phyloP scores from a whole-genome alignment of 2,888 invertebrate genomes.

The Thymelicus lineola region DNA sequence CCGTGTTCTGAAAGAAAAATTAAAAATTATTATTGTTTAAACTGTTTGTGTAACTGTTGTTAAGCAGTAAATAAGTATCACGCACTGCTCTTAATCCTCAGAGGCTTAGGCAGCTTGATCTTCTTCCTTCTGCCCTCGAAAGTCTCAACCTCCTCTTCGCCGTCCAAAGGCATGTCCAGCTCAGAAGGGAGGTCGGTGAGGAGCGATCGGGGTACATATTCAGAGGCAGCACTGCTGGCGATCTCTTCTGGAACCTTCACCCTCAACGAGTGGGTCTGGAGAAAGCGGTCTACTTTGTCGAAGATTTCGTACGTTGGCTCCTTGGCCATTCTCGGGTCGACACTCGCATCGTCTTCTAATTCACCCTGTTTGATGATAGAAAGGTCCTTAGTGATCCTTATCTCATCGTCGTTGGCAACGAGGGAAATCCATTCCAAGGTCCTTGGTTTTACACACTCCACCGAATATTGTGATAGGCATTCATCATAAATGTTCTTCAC shows the following conservation, averaged over 20 bases:
- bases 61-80: constrained; percentile 37
- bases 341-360: constrained; percentile 66
- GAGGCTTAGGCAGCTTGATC: constrained; percentile 80
- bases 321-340: constrained; percentile 80
- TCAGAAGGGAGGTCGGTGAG: constrained; percentile 87
- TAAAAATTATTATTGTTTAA: constrained; percentile 17
- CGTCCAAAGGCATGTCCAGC: constrained; percentile 89
- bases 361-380: constrained; percentile 87
- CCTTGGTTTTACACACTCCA: constrained; percentile 91
- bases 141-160: constrained; percentile 74
- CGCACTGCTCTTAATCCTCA: constrained; percentile 82
- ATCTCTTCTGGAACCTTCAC: constrained; percentile 90
- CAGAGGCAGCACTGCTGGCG: constrained; percentile 82
- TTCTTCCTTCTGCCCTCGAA: constrained; percentile 81
- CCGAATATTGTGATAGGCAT: constrained; percentile 88
- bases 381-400: constrained; percentile 91
- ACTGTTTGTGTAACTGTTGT: background rate
- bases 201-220: constrained; percentile 87
- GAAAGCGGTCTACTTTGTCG: constrained; percentile 90
- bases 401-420: constrained; percentile 88
- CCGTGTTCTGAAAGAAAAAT: constrained; percentile 88
- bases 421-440: constrained; percentile 90
- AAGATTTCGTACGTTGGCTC: constrained; percentile 86
- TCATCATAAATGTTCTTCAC: constrained; percentile 87
- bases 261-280: constrained; percentile 90